phyloP scores from a whole-genome alignment of 1,140 invertebrate species.

The Drosophila novamexicana region DNA sequence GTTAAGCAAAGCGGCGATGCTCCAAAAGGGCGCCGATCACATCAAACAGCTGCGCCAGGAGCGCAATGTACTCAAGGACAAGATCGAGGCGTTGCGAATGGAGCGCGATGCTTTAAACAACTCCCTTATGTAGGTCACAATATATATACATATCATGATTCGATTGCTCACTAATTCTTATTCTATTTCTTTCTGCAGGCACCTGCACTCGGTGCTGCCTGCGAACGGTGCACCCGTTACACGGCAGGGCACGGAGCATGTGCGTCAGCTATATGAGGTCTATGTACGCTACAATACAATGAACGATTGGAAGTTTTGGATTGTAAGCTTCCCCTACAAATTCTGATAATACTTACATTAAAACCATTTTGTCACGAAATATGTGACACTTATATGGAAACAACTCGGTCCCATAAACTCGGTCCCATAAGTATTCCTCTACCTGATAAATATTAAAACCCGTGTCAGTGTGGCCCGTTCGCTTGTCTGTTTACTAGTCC shows the following conservation, averaged over 20 bases:
- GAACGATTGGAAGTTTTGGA: constrained; percentile 99
- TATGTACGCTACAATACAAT: constrained; percentile 94
- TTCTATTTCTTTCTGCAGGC: constrained; percentile 85
- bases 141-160: constrained; percentile 84
- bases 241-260: constrained; percentile 93
- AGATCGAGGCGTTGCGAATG: constrained; percentile 93
- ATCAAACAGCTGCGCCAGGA: constrained; percentile 95
- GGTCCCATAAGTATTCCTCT: too few species aligned
- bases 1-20: constrained; percentile 97
- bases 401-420: too few species aligned
- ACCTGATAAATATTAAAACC: too few species aligned
- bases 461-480: too few species aligned
- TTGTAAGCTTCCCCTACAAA: constrained; percentile 87
- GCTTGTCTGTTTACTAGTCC: too few species aligned
- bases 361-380: too few species aligned
- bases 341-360: background rate
- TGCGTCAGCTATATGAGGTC: constrained; percentile 97
- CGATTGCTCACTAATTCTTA: background rate
- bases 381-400: too few species aligned
- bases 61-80: constrained; percentile 93
- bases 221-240: constrained; percentile 97
- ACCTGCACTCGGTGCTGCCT: constrained; percentile 96
- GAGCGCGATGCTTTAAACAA: constrained; percentile 96
- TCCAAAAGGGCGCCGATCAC: constrained; percentile 98
- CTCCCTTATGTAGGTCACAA: constrained; percentile 88